Conservation (phyloP, 2,888 invertebrate genomes). For the Acanthosepion pharaonis region DNA sequence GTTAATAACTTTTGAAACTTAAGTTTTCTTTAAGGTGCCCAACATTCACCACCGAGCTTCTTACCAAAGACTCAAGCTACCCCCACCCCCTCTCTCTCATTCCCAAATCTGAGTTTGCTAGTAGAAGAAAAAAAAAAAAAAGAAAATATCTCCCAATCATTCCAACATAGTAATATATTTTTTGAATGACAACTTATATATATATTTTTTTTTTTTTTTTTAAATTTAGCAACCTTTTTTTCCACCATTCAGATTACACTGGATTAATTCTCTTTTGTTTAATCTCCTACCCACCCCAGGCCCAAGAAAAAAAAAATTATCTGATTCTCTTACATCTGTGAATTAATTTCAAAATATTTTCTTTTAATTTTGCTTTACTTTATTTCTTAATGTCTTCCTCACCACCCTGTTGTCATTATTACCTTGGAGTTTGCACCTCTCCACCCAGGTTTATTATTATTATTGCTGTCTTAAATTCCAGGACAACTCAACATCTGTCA, state of each 20-base stretch:
- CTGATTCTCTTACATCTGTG: background rate
- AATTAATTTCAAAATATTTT: background rate
- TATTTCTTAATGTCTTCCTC: background rate
- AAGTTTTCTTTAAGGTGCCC: background rate
- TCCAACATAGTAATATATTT: slow-evolving; percentile 24
- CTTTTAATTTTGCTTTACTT: background rate
- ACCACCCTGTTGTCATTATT: background rate
- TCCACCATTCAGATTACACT: no score
- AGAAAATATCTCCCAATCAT: background rate
- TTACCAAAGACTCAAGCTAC: background rate
- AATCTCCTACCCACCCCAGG: no score
- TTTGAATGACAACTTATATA: background rate
- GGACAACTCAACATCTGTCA: background rate
- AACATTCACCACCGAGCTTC: background rate
- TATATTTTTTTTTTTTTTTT: background rate
- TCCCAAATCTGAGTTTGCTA: background rate
- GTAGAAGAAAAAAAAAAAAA: no score
- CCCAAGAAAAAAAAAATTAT: no score
- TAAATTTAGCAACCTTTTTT: no score
- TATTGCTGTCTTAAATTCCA: no score
- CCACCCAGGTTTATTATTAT: background rate
- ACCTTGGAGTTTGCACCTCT: background rate
- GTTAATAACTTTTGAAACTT: background rate
- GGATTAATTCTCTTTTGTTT: no score
- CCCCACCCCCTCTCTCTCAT: background rate